These are phyloP conservation scores for Eumeta japonica DNA, from an alignment of 1,140 invertebrate genomes.

Conservation along the genomic window DNA sequence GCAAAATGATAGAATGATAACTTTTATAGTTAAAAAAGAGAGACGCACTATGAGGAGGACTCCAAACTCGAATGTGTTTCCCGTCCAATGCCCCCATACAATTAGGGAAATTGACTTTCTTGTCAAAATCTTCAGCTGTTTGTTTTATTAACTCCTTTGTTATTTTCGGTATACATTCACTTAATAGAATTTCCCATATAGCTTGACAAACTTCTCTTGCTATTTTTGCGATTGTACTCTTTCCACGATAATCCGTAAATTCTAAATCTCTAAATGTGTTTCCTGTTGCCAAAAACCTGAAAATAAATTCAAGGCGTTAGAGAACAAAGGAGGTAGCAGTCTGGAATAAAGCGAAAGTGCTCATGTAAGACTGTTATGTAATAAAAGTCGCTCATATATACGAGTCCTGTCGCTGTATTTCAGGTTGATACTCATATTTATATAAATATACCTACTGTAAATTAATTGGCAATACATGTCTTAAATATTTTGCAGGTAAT, in stretches of 20 bases:
- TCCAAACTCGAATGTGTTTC: too few relatives aligned
- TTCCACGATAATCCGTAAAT: slow-evolving; percentile 7
- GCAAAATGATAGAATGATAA: slow-evolving; percentile 5
- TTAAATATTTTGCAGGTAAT: slow-evolving; percentile 7
- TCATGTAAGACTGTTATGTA: too few relatives aligned
- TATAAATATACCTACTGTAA: slow-evolving; percentile 5
- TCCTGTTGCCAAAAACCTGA: slow-evolving; percentile 3
- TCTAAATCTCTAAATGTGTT: slow-evolving; percentile 5
- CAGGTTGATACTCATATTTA: slow-evolving; percentile 2
- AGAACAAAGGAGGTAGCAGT: too few relatives aligned
- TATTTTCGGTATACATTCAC: slow-evolving; percentile 3
- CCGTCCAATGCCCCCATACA: slow-evolving; percentile 2
- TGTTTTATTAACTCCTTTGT: slow-evolving; percentile 4
- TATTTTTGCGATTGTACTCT: slow-evolving; percentile 5
- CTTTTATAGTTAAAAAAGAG: slow-evolving; percentile 7
- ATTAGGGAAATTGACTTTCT: too few relatives aligned
- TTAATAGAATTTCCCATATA: slow-evolving; percentile 6
- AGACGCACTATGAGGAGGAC: slow-evolving; percentile 6
- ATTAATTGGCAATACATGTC: slow-evolving; percentile 6
- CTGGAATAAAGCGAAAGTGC: too few relatives aligned
- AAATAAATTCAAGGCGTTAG: slow-evolving; percentile 5
- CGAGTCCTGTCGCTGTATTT: slow-evolving; percentile 3
- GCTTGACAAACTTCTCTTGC: slow-evolving; percentile 5
- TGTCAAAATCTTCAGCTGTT: slow-evolving; percentile 4
- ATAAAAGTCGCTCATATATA: too few relatives aligned